Evolutionary conservation across 1,140 invertebrate genomes (phyloP), one percentile per base, ranked within the genome.

Genomic region (Ceratosolen fusciceps): DNA sequence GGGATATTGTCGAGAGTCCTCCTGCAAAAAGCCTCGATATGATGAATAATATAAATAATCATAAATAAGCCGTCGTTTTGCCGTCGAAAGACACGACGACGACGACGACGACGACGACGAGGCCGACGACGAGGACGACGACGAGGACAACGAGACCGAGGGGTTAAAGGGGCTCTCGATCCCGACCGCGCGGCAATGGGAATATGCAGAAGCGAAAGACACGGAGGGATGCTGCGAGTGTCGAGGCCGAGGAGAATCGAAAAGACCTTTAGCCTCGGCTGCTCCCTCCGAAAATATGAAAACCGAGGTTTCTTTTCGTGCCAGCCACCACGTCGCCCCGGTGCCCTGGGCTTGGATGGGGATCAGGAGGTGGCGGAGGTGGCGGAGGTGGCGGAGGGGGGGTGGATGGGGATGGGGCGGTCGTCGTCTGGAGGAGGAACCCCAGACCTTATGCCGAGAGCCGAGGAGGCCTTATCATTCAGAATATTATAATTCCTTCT

Each of bases 401-500:
- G n/a, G n/a, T n/a, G n/a, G n/a, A n/a, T n/a, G n/a, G n/a, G n/a
- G n/a, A n/a, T n/a, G n/a, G n/a, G n/a, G n/a, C n/a, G n/a, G n/a
- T n/a, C n/a, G n/a, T n/a, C n/a, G n/a, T n/a, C n/a, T n/a, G n/a
- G n/a, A n/a, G n/a, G n/a, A n/a, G n/a, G n/a, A n/a, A n/a, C n/a
- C n/a, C n/a, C n/a, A n/a, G n/a, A n/a, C n/a, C n/a, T n/a, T n/a
- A n/a, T n/a, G n/a, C 24, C 31, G 16, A 4, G 26, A 24, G 0
- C 4, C 19, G 14, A 0, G n/a, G 14, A 0, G n/a, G 29, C 52
- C 67, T 58, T 81, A 71, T 80, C 80, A 80, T 81, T 80, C 74
- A 76, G 70, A 80, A 85, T 86, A 85, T 86, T 86, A 86, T 87
- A 86, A 87, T 87, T 83, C 80, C 77, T 62, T 26, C 34, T 52